Conservation (phyloP, 1,140 invertebrate species). For the Aphaenogaster floridana region DNA sequence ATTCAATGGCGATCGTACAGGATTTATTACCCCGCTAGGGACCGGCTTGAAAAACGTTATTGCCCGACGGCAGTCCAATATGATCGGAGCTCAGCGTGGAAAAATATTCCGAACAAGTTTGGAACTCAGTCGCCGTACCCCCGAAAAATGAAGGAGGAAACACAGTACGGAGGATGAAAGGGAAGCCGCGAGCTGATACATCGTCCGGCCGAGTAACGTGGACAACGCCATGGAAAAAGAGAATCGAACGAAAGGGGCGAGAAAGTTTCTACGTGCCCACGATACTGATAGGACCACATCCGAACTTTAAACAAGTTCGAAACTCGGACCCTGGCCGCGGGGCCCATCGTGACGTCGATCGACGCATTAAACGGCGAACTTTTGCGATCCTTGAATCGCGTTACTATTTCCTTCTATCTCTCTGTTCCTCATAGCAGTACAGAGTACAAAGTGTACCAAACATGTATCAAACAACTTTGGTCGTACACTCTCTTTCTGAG, state of each 20-base stretch:
- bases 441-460: neutral
- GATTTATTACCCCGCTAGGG: constrained; percentile 45
- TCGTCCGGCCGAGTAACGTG: constrained; percentile 1
- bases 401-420: neutral
- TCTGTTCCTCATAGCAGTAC: neutral
- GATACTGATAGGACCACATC: constrained; percentile 75
- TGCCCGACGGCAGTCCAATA: constrained; percentile 45
- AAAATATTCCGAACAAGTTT: constrained; percentile 75
- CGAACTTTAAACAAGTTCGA: constrained; percentile 77
- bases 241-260: neutral
- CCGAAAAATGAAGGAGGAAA: constrained; percentile 46
- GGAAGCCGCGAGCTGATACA: constrained; percentile 26
- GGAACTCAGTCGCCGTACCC: constrained; percentile 59
- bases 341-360: constrained; percentile 61
- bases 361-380: constrained; percentile 71
- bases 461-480: neutral
- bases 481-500: too few species aligned
- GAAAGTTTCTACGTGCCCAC: constrained; percentile 69
- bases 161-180: neutral
- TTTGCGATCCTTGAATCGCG: constrained; percentile 64
- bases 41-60: constrained; percentile 46
- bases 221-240: constrained; percentile 21
- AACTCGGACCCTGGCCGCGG: constrained; percentile 67
- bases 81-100: neutral
- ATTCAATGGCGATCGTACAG: constrained; percentile 46